phyloP scores from a whole-genome alignment of 92 coral and sea anemone genomes.

The Bergia sp. region DNA sequence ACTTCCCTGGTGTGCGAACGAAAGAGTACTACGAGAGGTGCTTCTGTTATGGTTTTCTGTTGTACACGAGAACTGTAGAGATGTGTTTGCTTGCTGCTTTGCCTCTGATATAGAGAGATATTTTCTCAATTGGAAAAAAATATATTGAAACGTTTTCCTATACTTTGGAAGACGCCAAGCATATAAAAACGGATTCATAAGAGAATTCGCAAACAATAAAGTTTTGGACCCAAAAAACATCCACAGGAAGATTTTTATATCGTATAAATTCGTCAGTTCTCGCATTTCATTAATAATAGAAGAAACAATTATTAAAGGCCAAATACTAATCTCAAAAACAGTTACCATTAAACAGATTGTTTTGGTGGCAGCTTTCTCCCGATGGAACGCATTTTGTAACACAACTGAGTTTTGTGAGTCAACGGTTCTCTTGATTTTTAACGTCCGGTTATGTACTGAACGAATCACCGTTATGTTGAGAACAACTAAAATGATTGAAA shows the following conservation, averaged over 20 bases:
- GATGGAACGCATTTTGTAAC: background rate
- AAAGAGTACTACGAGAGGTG: no score
- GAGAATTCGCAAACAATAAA: background rate
- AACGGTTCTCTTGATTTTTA: background rate
- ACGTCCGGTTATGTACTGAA: background rate
- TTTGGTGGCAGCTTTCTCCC: background rate
- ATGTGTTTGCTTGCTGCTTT: no score
- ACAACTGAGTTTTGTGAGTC: background rate
- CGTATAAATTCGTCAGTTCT: background rate
- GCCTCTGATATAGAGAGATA: no score
- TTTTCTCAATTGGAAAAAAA: background rate
- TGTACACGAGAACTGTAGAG: no score
- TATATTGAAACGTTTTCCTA: conserved; percentile 27
- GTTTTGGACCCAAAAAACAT: no score
- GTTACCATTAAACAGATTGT: background rate
- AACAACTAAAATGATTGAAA: background rate
- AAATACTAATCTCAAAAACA: background rate
- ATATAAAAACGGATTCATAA: conserved; percentile 39
- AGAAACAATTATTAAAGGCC: background rate
- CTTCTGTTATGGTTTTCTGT: no score
- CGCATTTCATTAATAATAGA: no score
- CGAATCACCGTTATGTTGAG: background rate
- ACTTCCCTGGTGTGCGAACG: no score
- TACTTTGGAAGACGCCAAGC: conserved; percentile 41
- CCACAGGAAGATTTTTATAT: background rate